Evolutionary conservation across 1,140 invertebrate genomes (phyloP).

Genomic region (Micrasema longulum): DNA sequence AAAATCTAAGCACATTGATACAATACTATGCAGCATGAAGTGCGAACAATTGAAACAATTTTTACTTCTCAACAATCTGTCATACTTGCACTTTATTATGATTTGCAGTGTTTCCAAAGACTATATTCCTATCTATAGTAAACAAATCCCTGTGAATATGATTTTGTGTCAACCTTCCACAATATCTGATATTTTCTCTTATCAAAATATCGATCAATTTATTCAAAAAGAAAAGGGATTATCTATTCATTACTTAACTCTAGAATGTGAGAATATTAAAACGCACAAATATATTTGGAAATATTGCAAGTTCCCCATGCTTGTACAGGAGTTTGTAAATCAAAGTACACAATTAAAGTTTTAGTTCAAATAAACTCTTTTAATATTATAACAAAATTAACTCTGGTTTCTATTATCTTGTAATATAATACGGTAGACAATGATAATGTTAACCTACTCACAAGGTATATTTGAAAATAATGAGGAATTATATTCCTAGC

Average conservation of each 20-base stretch:
- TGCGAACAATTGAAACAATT: not conserved
- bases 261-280: constrained; percentile 33
- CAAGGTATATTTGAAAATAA: no score
- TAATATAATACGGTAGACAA: no score
- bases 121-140: constrained; percentile 35
- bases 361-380: no score
- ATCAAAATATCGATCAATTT: constrained; percentile 26
- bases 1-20: constrained; percentile 10
- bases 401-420: no score
- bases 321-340: not conserved
- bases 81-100: constrained; percentile 11
- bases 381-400: no score
- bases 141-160: constrained; percentile 26
- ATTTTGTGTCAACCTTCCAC: constrained; percentile 9
- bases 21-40: constrained; percentile 17
- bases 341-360: not conserved
- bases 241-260: constrained; percentile 28
- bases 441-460: no score
- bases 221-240: constrained; percentile 31
- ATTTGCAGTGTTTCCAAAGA: constrained; percentile 24
- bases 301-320: not conserved
- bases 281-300: not conserved
- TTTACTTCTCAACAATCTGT: not conserved
- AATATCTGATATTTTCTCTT: constrained; percentile 27
- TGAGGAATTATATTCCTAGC: no score